Evolutionary conservation across 2,888 invertebrate genomes (phyloP).

Genomic region (Trissolcus japonicus): DNA sequence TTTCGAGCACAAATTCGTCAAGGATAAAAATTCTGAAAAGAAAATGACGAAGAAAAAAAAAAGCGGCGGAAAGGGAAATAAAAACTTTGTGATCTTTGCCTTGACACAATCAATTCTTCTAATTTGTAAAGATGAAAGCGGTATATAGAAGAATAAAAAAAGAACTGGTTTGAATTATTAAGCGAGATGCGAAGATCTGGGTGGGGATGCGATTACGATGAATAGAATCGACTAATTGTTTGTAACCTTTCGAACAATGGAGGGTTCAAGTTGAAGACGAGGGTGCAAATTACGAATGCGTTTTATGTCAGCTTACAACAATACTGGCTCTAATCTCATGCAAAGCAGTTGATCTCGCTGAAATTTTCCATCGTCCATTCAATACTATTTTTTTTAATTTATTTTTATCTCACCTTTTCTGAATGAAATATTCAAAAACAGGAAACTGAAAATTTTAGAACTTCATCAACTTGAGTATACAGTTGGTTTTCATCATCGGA

Average conservation of each 20-base stretch:
- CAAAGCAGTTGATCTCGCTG: conserved; percentile 61
- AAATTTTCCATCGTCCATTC: conserved; percentile 14
- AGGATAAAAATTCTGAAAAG: conserved; percentile 5
- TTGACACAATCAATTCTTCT: conserved; percentile 31
- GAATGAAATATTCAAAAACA: too few species aligned
- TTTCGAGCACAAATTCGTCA: conserved; percentile 6
- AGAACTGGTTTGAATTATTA: conserved; percentile 43
- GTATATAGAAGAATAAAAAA: conserved; percentile 16
- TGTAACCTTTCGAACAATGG: conserved; percentile 58
- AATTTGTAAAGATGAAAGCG: conserved; percentile 40
- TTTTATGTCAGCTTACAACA: conserved; percentile 72
- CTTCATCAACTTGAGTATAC: background rate
- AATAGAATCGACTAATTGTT: conserved; percentile 65
- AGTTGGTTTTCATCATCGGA: too few species aligned
- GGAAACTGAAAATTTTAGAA: too few species aligned
- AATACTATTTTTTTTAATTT: background rate
- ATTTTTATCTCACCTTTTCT: background rate
- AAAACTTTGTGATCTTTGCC: conserved; percentile 17
- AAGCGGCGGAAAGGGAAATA: background rate
- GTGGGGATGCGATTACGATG: conserved; percentile 38
- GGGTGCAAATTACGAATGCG: conserved; percentile 70
- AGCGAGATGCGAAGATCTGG: conserved; percentile 36
- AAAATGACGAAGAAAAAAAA: background rate
- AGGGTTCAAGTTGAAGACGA: conserved; percentile 45
- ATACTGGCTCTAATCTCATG: conserved; percentile 72